Evolutionary conservation across 2,113 vertebrate genomes (phyloP), one percentile per base, ranked within the genome.

Genomic region (Caracal caracal): DNA sequence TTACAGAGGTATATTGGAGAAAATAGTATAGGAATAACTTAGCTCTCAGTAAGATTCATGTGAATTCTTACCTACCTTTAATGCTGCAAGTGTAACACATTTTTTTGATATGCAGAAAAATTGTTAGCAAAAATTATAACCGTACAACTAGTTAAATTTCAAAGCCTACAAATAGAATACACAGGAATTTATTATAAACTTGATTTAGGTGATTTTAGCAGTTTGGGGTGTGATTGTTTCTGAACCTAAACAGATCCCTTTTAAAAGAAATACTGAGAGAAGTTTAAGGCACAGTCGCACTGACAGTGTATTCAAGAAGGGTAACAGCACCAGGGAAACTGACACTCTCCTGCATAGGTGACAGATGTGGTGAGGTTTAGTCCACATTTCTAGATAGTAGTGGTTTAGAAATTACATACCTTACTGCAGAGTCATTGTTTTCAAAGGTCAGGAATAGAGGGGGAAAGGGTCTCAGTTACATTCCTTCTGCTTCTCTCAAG

Each of bases 401-500:
- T 90, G 53, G 30, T 83, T 79, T 75, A 93, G 85, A 96, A 79
- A 47, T 83, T 65, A 20, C 15, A 6, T 91, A 40, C 47, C 65
- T 94, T 81, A 37, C 33, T 70, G 22, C 75, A 76, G 71, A 75
- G 56, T 37, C 88, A 37, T 53, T 93, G 53, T 93, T 97, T 68
- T 92, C 28, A 49, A 15, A 86, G 11, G 49, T 70, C 82, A 93
- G 59, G 79, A 43, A 73, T 37, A 20, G 40, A 35, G 24, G 15
- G 33, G 19, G 10, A 19, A 9, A 22, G 10, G 13, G 8, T 59
- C 71, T 76, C 24, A 61, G 2, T 93, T 94, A 53, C 6, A 15
- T 94, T 91, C 94, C 30, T 83, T 86, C 37, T 93, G 75, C 40
- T 92, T 92, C 19, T 93, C 15, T 82, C 76, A 94, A 91, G 68